Conservation (phyloP, 2,888 invertebrate species). For the Cataglyphis cursor region DNA sequence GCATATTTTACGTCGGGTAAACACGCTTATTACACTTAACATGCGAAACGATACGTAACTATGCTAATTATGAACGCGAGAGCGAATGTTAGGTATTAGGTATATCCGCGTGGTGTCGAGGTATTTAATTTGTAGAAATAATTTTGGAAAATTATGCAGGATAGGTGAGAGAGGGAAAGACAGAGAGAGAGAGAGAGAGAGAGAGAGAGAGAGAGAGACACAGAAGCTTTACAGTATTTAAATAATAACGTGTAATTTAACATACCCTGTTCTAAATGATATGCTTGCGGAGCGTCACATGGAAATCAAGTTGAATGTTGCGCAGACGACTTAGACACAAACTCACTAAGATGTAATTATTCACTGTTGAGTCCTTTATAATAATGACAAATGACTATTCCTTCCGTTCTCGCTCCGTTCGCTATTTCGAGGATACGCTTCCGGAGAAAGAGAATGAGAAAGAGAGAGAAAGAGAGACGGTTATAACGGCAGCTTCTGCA, state of each 20-base stretch:
- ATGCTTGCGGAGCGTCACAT: constrained; percentile 4
- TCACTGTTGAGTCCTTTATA: constrained; percentile 83
- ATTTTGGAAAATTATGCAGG: constrained; percentile 13
- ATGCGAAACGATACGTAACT: constrained; percentile 5
- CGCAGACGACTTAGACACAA: constrained; percentile 48
- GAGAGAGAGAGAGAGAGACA: background rate
- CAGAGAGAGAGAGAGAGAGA: background rate
- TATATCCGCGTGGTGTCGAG: background rate
- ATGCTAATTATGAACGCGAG: constrained; percentile 17
- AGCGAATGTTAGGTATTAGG: background rate
- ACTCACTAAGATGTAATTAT: constrained; percentile 82
- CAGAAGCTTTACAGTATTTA: background rate
- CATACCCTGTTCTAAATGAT: constrained; percentile 13
- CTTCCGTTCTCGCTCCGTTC: constrained; percentile 34
- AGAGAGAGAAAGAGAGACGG: background rate
- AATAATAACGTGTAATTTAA: constrained; percentile 24
- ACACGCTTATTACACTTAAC: constrained; percentile 5
- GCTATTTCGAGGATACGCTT: constrained; percentile 24
- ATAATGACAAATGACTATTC: constrained; percentile 82
- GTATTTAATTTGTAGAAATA: constrained; percentile 17
- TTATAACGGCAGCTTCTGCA: constrained; percentile 40
- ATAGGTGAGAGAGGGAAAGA: background rate
- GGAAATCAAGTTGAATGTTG: constrained; percentile 51
- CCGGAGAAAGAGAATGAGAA: background rate
- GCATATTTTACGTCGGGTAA: constrained; percentile 21